Conservation (phyloP, 2,113 vertebrate genomes). For the Phylloscopus trochilus region DNA sequence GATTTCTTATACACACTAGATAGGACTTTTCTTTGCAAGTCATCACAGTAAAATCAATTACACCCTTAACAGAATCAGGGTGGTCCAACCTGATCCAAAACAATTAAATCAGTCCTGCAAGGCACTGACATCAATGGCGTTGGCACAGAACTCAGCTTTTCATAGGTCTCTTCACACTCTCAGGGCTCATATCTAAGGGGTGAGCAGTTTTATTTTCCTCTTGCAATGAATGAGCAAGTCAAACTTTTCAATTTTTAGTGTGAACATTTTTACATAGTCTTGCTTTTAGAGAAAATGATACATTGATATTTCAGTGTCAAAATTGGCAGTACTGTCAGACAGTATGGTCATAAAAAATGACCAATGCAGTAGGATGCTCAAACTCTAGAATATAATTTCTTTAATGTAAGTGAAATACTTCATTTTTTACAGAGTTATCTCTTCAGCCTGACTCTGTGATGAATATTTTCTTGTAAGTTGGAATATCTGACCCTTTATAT, state of each 20-base stretch:
- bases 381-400: background rate
- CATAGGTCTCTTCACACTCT: background rate
- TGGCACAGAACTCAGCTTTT: background rate
- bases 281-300: background rate
- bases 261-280: background rate
- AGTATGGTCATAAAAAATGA: background rate
- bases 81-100: background rate
- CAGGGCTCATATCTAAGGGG: background rate
- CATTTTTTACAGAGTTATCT: background rate
- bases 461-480: background rate
- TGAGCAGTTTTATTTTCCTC: background rate
- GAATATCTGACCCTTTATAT: background rate
- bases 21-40: background rate
- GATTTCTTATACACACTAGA: background rate
- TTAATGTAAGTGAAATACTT: background rate
- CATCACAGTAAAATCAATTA: constrained; percentile 24
- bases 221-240: background rate
- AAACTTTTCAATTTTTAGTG: background rate
- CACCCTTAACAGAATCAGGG: background rate
- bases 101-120: background rate
- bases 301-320: background rate
- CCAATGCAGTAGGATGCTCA: background rate
- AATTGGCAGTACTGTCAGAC: background rate
- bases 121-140: background rate
- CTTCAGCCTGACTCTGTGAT: background rate